Conservation (phyloP, 2,113 vertebrate genomes). For the Saccopteryx bilineata region DNA sequence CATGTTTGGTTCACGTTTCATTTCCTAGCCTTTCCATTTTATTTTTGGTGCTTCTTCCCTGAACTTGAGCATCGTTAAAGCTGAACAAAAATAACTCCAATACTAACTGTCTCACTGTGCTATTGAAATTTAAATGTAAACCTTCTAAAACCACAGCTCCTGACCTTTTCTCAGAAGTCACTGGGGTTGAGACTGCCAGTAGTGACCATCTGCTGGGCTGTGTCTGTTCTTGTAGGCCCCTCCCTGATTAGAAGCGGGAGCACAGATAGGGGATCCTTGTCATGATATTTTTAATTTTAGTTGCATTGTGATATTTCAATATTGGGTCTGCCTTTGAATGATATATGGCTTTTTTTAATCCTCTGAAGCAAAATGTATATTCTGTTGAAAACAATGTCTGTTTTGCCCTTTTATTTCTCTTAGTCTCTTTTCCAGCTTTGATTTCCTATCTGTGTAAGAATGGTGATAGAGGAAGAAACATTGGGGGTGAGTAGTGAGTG, state of each 20-base stretch:
- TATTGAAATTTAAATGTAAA: slow-evolving; percentile 51
- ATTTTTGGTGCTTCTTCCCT: not conserved
- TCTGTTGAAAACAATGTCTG: not conserved
- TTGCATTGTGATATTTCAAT: not conserved
- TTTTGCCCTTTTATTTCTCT: not conserved
- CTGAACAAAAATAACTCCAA: slow-evolving; percentile 27
- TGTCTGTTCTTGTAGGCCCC: not conserved
- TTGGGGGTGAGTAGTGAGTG: not conserved
- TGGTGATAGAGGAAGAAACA: not conserved
- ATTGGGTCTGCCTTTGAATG: slow-evolving; percentile 53
- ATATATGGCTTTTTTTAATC: not conserved
- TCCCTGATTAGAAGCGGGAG: not conserved
- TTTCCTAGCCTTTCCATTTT: not conserved
- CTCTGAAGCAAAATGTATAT: not conserved
- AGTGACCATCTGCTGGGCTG: not conserved
- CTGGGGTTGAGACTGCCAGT: not conserved
- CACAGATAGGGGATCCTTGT: not conserved
- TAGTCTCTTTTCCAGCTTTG: not conserved
- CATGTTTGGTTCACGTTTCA: not conserved
- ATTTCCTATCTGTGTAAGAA: not conserved
- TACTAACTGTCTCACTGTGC: not conserved
- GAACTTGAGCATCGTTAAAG: slow-evolving; percentile 21
- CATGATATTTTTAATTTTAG: not conserved
- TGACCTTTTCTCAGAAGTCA: slow-evolving; percentile 28
- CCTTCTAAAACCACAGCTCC: slow-evolving; percentile 1